Conservation (phyloP, 1,140 invertebrate genomes). For the Drosophila mauritiana region DNA sequence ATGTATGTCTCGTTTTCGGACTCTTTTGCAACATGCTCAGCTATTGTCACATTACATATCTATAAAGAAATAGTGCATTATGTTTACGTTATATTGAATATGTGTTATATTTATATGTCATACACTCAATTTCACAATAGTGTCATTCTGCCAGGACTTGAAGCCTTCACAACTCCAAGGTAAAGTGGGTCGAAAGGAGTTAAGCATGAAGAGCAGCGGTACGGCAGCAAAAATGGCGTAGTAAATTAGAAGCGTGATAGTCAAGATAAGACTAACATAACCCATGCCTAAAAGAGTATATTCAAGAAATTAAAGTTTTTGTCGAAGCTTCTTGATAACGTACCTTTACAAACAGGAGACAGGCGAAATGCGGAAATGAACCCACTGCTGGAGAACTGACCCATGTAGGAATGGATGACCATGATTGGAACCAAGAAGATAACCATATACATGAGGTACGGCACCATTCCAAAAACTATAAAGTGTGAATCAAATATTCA, state of each 20-base stretch:
- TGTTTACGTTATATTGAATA: not conserved
- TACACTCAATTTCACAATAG: slow-evolving; percentile 17
- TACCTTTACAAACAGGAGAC: slow-evolving; percentile 78
- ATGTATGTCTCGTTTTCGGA: not conserved
- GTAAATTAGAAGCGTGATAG: slow-evolving; percentile 50
- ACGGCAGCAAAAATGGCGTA: slow-evolving; percentile 66
- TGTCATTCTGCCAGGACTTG: slow-evolving; percentile 10
- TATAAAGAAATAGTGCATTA: not conserved
- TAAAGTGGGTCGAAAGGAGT: slow-evolving; percentile 64
- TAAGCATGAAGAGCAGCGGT: slow-evolving; percentile 61
- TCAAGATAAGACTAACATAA: slow-evolving; percentile 64
- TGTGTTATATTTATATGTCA: not conserved
- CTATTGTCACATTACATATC: slow-evolving; percentile 36
- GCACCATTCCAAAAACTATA: slow-evolving; percentile 61
- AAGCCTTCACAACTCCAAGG: slow-evolving; percentile 76
- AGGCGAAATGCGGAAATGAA: slow-evolving; percentile 78
- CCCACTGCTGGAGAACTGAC: slow-evolving; percentile 79
- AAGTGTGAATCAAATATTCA: not conserved
- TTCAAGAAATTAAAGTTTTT: not conserved
- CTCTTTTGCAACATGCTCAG: not conserved
- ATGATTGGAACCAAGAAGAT: slow-evolving; percentile 72
- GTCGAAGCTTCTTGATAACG: not conserved
- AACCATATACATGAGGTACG: slow-evolving; percentile 63
- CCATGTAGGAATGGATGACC: slow-evolving; percentile 78
- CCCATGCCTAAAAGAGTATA: slow-evolving; percentile 63